A percentile compares a stretch with the other conserved stretches of the same genome.
Evolutionary conservation across 2,888 invertebrate species (phyloP).

Genomic region (Meliscaeva auricollis): DNA sequence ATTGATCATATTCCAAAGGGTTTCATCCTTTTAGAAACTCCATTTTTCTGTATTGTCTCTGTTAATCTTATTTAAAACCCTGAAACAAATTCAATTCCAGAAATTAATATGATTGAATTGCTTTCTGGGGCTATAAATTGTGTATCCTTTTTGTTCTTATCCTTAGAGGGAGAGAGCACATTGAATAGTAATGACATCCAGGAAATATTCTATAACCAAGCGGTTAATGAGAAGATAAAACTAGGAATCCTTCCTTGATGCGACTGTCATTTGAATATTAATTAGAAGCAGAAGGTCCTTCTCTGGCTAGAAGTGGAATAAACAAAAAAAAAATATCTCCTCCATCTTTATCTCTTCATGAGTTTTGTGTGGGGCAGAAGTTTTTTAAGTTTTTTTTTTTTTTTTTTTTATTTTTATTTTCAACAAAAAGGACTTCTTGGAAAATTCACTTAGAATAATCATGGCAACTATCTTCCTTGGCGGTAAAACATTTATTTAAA

Average conservation of each 20-base stretch:
- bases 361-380: slow-evolving; percentile 26
- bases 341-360: slow-evolving; percentile 1
- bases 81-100: slow-evolving; percentile 8
- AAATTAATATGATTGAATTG: slow-evolving; percentile 63
- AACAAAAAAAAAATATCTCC: not conserved
- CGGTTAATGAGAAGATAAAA: slow-evolving; percentile 66
- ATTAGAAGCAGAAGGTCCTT: slow-evolving; percentile 50
- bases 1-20: not conserved
- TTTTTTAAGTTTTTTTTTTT: no score
- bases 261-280: slow-evolving; percentile 62
- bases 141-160: slow-evolving; percentile 17
- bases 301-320: not conserved
- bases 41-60: not conserved
- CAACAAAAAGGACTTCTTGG: slow-evolving; percentile 6
- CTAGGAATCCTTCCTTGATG: slow-evolving; percentile 30
- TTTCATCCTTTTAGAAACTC: not conserved
- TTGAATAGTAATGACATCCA: slow-evolving; percentile 50
- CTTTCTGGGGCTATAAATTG: slow-evolving; percentile 28
- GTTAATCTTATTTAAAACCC: slow-evolving; percentile 12
- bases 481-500: slow-evolving; percentile 62
- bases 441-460: slow-evolving; percentile 63
- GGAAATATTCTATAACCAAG: slow-evolving; percentile 46
- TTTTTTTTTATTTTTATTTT: slow-evolving; percentile 12
- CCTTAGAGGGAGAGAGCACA: slow-evolving; percentile 1
- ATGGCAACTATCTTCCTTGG: slow-evolving; percentile 35